These are phyloP conservation scores for Acrobasis suavella DNA, from an alignment of 2,888 invertebrate species.

Conservation along the genomic window DNA sequence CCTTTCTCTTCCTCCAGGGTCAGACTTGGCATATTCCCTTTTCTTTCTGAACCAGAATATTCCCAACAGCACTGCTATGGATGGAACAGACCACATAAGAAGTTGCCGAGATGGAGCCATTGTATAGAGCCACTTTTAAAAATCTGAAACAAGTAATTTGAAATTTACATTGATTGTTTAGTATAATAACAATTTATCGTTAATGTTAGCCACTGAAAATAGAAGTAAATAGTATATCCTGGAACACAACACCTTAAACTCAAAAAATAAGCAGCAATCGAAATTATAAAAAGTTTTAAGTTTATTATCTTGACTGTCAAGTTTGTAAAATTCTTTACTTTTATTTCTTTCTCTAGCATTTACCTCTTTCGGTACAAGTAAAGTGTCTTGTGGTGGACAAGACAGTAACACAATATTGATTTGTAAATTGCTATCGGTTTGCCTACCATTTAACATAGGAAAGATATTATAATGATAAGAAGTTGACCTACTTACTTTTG, in stretches of 20 bases:
- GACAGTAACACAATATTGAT: background rate
- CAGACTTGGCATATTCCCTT: conserved; percentile 88
- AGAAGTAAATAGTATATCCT: background rate
- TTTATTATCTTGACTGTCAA: too few species aligned
- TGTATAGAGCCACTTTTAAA: conserved; percentile 87
- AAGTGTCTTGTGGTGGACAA: too few species aligned
- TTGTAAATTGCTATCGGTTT: background rate
- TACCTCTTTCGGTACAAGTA: too few species aligned
- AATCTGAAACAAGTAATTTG: conserved; percentile 33
- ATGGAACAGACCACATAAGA: conserved; percentile 90
- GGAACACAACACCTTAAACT: conserved; percentile 61
- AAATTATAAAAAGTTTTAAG: too few species aligned
- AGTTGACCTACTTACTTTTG: conserved; percentile 56
- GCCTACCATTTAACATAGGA: conserved; percentile 7
- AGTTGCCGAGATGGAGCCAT: conserved; percentile 91
- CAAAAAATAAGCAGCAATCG: conserved; percentile 42
- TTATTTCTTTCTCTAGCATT: too few species aligned
- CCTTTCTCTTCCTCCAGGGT: conserved; percentile 86
- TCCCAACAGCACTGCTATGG: conserved; percentile 89
- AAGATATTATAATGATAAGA: conserved; percentile 42
- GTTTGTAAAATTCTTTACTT: too few species aligned
- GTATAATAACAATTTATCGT: too few species aligned
- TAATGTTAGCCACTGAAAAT: too few species aligned
- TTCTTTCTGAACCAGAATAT: conserved; percentile 92
- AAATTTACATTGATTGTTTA: background rate